A percentile compares a stretch with the other conserved stretches of the same genome.
phyloP scores from a whole-genome alignment of 1,140 invertebrate genomes.

The Amphibalanus amphitrite region DNA sequence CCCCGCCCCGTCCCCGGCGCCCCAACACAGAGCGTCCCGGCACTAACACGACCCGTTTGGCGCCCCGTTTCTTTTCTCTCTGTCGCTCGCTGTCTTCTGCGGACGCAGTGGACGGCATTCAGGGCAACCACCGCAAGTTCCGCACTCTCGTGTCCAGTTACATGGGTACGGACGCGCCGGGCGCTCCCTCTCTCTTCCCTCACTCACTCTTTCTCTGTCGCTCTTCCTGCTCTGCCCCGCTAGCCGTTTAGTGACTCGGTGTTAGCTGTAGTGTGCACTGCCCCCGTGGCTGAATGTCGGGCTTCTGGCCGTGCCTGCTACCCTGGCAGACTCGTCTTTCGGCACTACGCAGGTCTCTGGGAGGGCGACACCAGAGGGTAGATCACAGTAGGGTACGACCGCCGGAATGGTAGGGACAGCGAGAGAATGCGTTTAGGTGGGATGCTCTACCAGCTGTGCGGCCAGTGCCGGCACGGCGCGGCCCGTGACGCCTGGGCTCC shows the following conservation, averaged over 20 bases:
- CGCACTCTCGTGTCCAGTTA: constrained; percentile 91
- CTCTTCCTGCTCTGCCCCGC: constrained; percentile 6
- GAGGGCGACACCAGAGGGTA: too few species aligned
- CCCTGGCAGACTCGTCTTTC: too few species aligned
- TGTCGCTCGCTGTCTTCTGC: constrained; percentile 20
- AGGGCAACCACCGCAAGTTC: constrained; percentile 94
- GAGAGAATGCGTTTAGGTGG: too few species aligned
- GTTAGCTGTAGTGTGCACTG: constrained; percentile 10
- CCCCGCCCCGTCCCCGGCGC: too few species aligned
- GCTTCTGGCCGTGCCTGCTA: neutral
- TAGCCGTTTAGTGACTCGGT: constrained; percentile 7
- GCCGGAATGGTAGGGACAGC: too few species aligned
- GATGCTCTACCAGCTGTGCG: too few species aligned
- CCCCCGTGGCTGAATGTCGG: constrained; percentile 3
- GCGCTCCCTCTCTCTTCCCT: constrained; percentile 21
- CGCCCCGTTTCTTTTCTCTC: constrained; percentile 15
- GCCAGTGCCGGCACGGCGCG: too few species aligned
- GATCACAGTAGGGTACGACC: too few species aligned
- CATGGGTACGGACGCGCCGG: constrained; percentile 56
- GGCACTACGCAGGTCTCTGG: too few species aligned
- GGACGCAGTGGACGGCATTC: constrained; percentile 80
- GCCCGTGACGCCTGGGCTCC: too few species aligned
- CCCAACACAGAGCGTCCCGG: too few species aligned
- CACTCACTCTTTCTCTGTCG: too few species aligned
- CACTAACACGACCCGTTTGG: neutral